A percentile compares a stretch with the other conserved stretches of the same genome.
These are phyloP conservation scores for Chorisops tibialis DNA, from an alignment of 2,888 invertebrate genomes.

Conservation along the genomic window DNA sequence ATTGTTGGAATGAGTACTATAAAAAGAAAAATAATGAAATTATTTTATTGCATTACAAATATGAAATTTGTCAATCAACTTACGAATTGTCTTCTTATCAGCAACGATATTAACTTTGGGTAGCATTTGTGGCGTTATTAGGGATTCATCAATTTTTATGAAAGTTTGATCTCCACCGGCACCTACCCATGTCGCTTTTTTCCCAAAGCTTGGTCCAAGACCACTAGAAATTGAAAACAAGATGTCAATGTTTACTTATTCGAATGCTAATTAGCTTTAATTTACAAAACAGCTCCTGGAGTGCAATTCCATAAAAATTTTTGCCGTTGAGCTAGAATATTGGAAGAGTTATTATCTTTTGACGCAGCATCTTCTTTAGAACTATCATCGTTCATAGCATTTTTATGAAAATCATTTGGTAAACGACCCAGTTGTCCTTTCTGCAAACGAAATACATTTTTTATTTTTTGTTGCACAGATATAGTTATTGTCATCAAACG, in stretches of 20 bases:
- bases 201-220: constrained; percentile 77
- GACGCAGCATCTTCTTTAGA: constrained; percentile 33
- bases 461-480: too few species aligned
- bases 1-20: constrained; percentile 78
- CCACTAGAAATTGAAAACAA: constrained; percentile 50
- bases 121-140: constrained; percentile 88
- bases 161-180: constrained; percentile 97
- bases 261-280: background rate
- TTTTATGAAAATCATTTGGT: constrained; percentile 48
- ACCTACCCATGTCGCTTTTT: constrained; percentile 88
- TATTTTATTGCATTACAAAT: background rate
- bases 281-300: constrained; percentile 51
- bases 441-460: constrained; percentile 41
- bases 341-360: constrained; percentile 41
- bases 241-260: constrained; percentile 29
- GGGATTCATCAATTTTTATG: constrained; percentile 83
- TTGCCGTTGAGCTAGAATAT: constrained; percentile 46
- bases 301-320: constrained; percentile 52
- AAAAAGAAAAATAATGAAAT: background rate
- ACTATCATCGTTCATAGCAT: constrained; percentile 34
- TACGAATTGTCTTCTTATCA: constrained; percentile 79
- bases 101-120: constrained; percentile 86
- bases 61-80: constrained; percentile 38
- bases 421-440: constrained; percentile 64
- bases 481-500: too few species aligned